Evolutionary conservation across 2,797 vertebrate species (phyloP), one percentile per base, ranked within the genome.

Genomic region (Sternarchorhynchus goeldii): DNA sequence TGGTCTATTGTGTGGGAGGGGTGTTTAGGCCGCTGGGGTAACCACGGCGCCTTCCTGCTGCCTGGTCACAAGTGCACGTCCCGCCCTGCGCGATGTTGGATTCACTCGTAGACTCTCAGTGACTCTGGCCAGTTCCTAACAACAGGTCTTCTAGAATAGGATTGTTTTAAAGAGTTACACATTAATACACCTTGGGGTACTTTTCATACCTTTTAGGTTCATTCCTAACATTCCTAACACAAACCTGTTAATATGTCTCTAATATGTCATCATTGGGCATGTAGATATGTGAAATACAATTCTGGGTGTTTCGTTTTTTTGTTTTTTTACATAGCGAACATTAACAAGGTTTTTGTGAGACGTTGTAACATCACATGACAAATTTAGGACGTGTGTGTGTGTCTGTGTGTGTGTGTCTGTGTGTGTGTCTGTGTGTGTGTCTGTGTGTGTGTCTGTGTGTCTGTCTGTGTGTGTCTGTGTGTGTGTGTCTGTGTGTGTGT

Each of bases 371-470:
- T 7, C 41, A 45, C 45, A 50, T 10, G 12, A 50, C 45, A 12
- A 12, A 12, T 6, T 59, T 10, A 57, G 66, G 16, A 6, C 2
- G 0, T n/a, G 32, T 55, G 25, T 20, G 14, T 63, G 1, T 70
- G 5, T 57, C 55, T 75, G 12, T 82, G 64, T 39, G 5, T 78
- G 56, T 81, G 21, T 78, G n/a, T n/a, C n/a, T n/a, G 32, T 55
- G 25, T 20, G 14, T 63, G 1, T 70, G 5, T 57, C 55, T 75
- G 12, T 82, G 64, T 39, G 5, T n/a, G n/a, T n/a, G n/a, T n/a
- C n/a, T n/a, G 32, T 55, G 25, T 20, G 14, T 63, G 1, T 70
- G 5, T 57, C 55, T 75, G 12, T 82, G 64, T 39, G 5, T n/a
- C n/a, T n/a, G n/a, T n/a, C n/a, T n/a, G n/a, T n/a, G n/a, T n/a